phyloP scores from a whole-genome alignment of 2,113 vertebrate genomes.

The Zeus faber region DNA sequence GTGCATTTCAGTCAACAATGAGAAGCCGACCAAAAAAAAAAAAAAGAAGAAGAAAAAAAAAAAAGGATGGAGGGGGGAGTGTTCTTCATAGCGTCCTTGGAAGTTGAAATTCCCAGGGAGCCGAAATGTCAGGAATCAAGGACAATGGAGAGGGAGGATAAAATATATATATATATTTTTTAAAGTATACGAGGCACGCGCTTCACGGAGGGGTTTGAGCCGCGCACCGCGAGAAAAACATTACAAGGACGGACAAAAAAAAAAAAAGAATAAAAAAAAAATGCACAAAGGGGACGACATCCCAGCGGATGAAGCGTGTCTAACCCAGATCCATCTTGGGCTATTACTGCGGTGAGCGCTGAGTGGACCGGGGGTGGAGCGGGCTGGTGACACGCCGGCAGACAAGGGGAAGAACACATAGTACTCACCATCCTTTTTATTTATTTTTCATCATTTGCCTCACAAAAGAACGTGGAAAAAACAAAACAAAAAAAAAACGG shows the following conservation, averaged over 20 bases:
- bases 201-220: too few species aligned
- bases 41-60: conserved; percentile 5
- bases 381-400: conserved; percentile 17
- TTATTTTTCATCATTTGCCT: too few species aligned
- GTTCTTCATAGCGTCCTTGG: conserved; percentile 52
- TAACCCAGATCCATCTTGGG: conserved; percentile 44
- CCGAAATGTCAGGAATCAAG: conserved; percentile 52
- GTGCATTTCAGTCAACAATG: conserved; percentile 54
- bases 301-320: conserved; percentile 1
- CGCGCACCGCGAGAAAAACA: too few species aligned
- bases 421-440: too few species aligned
- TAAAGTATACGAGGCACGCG: too few species aligned
- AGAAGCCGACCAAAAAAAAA: conserved; percentile 36
- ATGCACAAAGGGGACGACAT: too few species aligned
- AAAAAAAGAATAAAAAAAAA: too few species aligned
- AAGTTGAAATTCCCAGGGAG: conserved; percentile 63
- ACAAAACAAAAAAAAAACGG: too few species aligned
- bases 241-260: too few species aligned
- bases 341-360: conserved; percentile 24
- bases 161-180: conserved; percentile 21
- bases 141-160: conserved; percentile 32
- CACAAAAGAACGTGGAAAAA: too few species aligned
- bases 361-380: conserved; percentile 20
- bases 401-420: conserved; percentile 10
- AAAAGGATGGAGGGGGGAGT: not conserved